Evolutionary conservation across 2,888 invertebrate species (phyloP), one percentile per base, ranked within the genome.

Genomic region (Pharmacophagus antenor): DNA sequence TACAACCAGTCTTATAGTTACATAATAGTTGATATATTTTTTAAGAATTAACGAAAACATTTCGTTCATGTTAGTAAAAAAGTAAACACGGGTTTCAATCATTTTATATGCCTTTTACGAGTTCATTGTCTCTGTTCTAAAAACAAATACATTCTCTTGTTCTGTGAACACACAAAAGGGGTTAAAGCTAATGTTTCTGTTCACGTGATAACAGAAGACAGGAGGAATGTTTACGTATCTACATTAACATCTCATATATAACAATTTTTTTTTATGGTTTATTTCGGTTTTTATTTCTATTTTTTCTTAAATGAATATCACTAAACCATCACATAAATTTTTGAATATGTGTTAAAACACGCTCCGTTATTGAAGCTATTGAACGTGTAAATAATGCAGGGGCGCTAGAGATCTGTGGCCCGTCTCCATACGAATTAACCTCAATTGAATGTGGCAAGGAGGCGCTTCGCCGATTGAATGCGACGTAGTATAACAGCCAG

Each of bases 381-480:
- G 85, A 82, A 84, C 83, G 80, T 81, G 84, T 84, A 85, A 82
- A 87, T 85, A 84, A 84, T 80, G 82, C 79, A 83, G 82, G 84
- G 86, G 85, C 83, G 82, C 84, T 84, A 82, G 83, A 79, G 84
- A 84, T 88, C 85, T 83, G 82, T 86, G 82, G 80, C 77, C 83
- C 81, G 86, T 83, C 88, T 88, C 82, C 82, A 79, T 84, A 84
- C 73, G 78, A 90, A 88, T 90, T 90, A 88, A 90, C 89, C 89
- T 87, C 90, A 90, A 90, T 90, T 90, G 90, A 89, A 79, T 76
- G 82, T 76, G 77, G 75, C 81, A 82, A 83, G 84, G 74, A 88
- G 88, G 88, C 87, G 85, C 86, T 87, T 84, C 81, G 84, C 82
- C 88, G 86, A 88, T 89, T 90, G 88, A 87, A 87, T 80, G 80